A percentile compares a stretch with the other conserved stretches of the same genome.
Evolutionary conservation across 1,140 invertebrate species (phyloP).

Genomic region (Copidosoma floridanum): DNA sequence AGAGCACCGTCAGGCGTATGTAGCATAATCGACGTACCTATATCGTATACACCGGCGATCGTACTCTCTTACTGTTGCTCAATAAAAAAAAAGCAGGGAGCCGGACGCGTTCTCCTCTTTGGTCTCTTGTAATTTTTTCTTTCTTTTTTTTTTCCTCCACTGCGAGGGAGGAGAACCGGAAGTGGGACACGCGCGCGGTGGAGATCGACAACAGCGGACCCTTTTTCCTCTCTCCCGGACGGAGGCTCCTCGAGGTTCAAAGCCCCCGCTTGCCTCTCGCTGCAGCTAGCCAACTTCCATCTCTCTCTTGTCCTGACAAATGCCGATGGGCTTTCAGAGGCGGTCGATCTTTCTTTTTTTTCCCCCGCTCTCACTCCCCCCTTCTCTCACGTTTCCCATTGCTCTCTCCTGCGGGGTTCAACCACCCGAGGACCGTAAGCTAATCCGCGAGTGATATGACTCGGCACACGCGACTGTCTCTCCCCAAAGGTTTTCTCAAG

Average conservation of each 20-base stretch:
- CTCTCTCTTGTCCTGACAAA: no score
- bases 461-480: background rate
- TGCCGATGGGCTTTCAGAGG: conserved; percentile 32
- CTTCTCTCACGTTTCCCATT: no score
- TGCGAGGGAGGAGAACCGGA: conserved; percentile 24
- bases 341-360: background rate
- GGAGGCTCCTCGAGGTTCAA: conserved; percentile 38
- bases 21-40: no score
- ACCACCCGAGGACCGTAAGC: no score
- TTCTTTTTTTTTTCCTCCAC: conserved; percentile 14
- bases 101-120: no score
- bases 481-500: background rate
- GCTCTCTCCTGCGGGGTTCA: no score
- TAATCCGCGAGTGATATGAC: conserved; percentile 4
- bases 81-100: background rate
- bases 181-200: conserved; percentile 34
- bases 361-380: background rate
- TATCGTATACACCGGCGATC: no score
- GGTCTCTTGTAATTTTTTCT: no score
- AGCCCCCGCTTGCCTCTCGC: conserved; percentile 33
- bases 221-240: conserved; percentile 22
- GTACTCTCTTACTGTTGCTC: no score
- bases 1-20: no score
- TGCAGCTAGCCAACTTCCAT: no score
- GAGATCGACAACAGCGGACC: conserved; percentile 30